Percentiles rank a stretch among this genome's conserved stretches.
phyloP scores from a whole-genome alignment of 64 coral and sea anemone species.

The Astreopora myriophthalma region DNA sequence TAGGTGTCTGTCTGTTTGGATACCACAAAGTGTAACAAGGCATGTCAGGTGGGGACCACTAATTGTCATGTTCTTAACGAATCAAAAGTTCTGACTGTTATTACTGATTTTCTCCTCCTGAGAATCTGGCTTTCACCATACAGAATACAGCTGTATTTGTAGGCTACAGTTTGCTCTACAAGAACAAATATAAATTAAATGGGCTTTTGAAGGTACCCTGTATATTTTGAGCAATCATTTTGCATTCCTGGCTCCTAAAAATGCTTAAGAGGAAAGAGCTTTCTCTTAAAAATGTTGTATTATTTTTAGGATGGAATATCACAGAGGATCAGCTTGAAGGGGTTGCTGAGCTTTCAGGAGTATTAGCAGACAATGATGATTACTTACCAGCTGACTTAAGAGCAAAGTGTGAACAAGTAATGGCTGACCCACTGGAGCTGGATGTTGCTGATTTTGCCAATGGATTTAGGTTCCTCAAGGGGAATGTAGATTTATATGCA shows the following conservation, averaged over 20 bases:
- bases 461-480: conserved; percentile 55
- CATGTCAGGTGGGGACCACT: no score
- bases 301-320: conserved; percentile 4
- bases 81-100: no score
- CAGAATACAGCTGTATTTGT: neutral
- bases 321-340: conserved; percentile 60
- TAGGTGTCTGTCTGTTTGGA: no score
- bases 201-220: neutral
- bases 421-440: conserved; percentile 33
- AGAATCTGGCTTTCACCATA: neutral
- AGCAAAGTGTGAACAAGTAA: conserved; percentile 50
- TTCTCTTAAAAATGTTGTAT: neutral
- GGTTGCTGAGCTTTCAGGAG: conserved; percentile 56
- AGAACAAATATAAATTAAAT: neutral
- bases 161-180: neutral
- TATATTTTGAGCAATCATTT: neutral
- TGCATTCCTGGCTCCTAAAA: neutral
- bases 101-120: no score
- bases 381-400: conserved; percentile 38
- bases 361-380: conserved; percentile 27
- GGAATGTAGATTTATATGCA: conserved; percentile 14
- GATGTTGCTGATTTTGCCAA: conserved; percentile 3
- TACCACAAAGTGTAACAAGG: no score
- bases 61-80: no score
- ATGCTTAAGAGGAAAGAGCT: neutral